Evolutionary conservation across 2,888 invertebrate species (phyloP), one percentile per base, ranked within the genome.

Genomic region (Temnothorax unifasciatus): DNA sequence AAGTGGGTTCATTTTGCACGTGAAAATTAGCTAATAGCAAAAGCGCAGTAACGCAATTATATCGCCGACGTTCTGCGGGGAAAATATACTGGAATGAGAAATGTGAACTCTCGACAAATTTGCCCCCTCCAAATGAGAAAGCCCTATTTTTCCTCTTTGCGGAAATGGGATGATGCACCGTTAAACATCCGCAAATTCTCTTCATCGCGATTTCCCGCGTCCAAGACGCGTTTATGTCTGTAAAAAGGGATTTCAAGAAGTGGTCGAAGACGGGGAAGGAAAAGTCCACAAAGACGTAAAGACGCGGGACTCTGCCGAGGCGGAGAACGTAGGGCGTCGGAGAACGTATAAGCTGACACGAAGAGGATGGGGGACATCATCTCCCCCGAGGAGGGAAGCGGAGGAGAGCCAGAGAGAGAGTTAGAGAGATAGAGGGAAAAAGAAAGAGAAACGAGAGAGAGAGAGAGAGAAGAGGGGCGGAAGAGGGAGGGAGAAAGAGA

Each of bases 351-450:
- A 71, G 59, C 52, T 63, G 76, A 64, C 47, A 25, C 94, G 93
- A 57, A 54, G 82, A 64, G 21, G 38, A 29, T 93, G 93, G 91
- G 93, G 92, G 13, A 73, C 73, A 73, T 50, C 44, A 59, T 81
- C 73, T 81, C 73, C 29, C 66, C 29, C 41, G 47, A 71, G 47
- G 57, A 44, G 52, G 63, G 34, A n/a, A 61, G 92, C 94, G 92
- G 92, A 88, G 92, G 82, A 71, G 15, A 41, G 11, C 25, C 3
- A 50, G 47, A 44, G 44, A 68, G 69, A 50, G 50, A 34, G 38
- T 9, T 4, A 29, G 29, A 38, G 18, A 25, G 52, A 44, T 47
- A 69, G 68, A 69, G 29, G 13, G 34, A 34, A 9, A 69, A 34
- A 50, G n/a, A 68, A 11, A 44, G 44, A 44, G 59, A 77, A 29